A percentile compares a stretch with the other conserved stretches of the same genome.
Conservation (phyloP, 2,888 invertebrate genomes). For the Resseliella maxima region DNA sequence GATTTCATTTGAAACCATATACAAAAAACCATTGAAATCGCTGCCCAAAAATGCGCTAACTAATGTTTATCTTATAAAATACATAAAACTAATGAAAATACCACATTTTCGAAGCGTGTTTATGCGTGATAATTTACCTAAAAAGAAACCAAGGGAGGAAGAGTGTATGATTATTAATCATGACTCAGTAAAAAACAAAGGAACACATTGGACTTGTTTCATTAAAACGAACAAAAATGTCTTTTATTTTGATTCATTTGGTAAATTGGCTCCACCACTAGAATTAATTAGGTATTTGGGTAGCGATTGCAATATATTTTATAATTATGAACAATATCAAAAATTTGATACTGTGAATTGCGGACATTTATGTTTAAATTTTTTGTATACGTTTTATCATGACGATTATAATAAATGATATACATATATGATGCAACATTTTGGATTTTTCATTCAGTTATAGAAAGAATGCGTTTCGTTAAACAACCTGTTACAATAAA, state of each 20-base stretch:
- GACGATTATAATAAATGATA: not conserved
- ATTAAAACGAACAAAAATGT: conserved; percentile 62
- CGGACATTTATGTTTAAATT: conserved; percentile 62
- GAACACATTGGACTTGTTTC: conserved; percentile 64
- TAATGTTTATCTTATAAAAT: not conserved
- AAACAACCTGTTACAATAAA: not conserved
- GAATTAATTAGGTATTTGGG: conserved; percentile 62
- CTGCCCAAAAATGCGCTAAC: conserved; percentile 59
- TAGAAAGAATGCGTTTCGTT: conserved; percentile 56
- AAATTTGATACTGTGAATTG: conserved; percentile 61
- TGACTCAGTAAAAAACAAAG: not conserved
- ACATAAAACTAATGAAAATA: not conserved
- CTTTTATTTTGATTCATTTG: conserved; percentile 65
- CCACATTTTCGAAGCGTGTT: not conserved
- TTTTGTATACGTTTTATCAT: conserved; percentile 58
- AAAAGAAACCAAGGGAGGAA: not conserved
- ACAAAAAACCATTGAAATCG: conserved; percentile 61
- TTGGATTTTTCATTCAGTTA: not conserved
- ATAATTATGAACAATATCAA: conserved; percentile 62
- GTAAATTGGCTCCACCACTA: conserved; percentile 62
- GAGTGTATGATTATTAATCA: conserved; percentile 16
- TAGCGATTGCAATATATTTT: conserved; percentile 58
- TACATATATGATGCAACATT: not conserved
- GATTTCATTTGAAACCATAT: conserved; percentile 48
- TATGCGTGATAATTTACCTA: conserved; percentile 11